Evolutionary conservation across 2,113 vertebrate genomes (phyloP).

Genomic region (Myodes glareolus): DNA sequence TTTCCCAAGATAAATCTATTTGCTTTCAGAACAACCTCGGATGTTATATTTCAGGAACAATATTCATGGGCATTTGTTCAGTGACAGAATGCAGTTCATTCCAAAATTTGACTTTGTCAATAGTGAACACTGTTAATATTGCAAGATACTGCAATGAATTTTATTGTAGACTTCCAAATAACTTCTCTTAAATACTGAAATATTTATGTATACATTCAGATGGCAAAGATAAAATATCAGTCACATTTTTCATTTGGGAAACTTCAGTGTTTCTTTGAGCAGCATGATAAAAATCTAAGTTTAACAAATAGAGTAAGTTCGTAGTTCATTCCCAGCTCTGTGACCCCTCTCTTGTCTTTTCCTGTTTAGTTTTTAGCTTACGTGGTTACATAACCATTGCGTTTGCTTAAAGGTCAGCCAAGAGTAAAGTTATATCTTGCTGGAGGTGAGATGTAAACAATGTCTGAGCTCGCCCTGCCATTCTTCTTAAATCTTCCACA

Average conservation of each 20-base stretch:
- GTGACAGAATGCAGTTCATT: slow-evolving; percentile 31
- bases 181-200: slow-evolving; percentile 69
- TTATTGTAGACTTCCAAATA: slow-evolving; percentile 48
- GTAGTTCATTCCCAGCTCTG: slow-evolving; percentile 68
- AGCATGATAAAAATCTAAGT: slow-evolving; percentile 78
- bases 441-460: slow-evolving; percentile 84
- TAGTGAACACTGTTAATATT: slow-evolving; percentile 12
- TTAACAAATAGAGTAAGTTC: slow-evolving; percentile 79
- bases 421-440: slow-evolving; percentile 83
- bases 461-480: slow-evolving; percentile 78
- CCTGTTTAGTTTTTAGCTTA: slow-evolving; percentile 83
- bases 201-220: slow-evolving; percentile 71
- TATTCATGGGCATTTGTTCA: not conserved
- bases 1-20: slow-evolving; percentile 51
- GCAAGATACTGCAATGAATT: slow-evolving; percentile 54
- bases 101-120: slow-evolving; percentile 40
- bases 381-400: slow-evolving; percentile 78
- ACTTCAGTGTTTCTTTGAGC: slow-evolving; percentile 71
- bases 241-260: slow-evolving; percentile 71
- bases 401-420: slow-evolving; percentile 83
- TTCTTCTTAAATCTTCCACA: slow-evolving; percentile 81
- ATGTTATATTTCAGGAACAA: slow-evolving; percentile 31
- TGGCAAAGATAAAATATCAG: slow-evolving; percentile 71
- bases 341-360: slow-evolving; percentile 77
- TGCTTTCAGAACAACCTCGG: slow-evolving; percentile 19